Percentiles rank a stretch among this genome's conserved stretches.
Evolutionary conservation across 1,140 invertebrate species (phyloP).

Genomic region (Leptoteleia sp.): DNA sequence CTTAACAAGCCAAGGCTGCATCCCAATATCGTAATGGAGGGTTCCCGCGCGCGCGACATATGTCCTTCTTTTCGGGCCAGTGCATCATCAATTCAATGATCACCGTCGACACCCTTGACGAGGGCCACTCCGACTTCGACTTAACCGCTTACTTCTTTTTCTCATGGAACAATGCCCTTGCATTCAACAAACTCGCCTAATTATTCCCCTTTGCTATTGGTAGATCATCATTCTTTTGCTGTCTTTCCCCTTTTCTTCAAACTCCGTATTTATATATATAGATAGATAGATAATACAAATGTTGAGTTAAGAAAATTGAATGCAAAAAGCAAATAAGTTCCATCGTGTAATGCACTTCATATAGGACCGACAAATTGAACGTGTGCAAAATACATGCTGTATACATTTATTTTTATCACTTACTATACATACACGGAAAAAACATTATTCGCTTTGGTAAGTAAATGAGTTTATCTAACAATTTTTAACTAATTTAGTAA

Average conservation of each 20-base stretch:
- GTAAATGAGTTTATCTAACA: too few relatives aligned
- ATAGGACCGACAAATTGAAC: too few relatives aligned
- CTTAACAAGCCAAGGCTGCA: constrained; percentile 70
- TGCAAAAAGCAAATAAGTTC: too few relatives aligned
- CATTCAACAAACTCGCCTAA: constrained; percentile 48
- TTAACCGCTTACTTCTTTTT: constrained; percentile 57
- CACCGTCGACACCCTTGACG: constrained; percentile 52
- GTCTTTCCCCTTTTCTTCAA: too few relatives aligned
- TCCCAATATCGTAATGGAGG: constrained; percentile 78
- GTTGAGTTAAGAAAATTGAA: too few relatives aligned
- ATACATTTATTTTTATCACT: too few relatives aligned
- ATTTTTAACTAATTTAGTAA: too few relatives aligned
- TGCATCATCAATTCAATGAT: constrained; percentile 77
- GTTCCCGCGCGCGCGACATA: constrained; percentile 73
- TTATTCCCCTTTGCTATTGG: constrained; percentile 52
- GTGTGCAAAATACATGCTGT: too few relatives aligned
- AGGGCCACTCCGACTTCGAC: constrained; percentile 40
- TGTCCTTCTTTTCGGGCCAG: constrained; percentile 74
- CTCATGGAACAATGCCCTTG: constrained; percentile 37
- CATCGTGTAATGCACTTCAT: too few relatives aligned
- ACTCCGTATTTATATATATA: constrained; percentile 7
- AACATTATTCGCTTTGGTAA: too few relatives aligned
- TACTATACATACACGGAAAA: too few relatives aligned
- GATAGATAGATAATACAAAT: too few relatives aligned
- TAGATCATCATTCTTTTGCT: constrained; percentile 50